Conservation (phyloP, 2,797 vertebrate genomes). For the Knipowitschia caucasica region DNA sequence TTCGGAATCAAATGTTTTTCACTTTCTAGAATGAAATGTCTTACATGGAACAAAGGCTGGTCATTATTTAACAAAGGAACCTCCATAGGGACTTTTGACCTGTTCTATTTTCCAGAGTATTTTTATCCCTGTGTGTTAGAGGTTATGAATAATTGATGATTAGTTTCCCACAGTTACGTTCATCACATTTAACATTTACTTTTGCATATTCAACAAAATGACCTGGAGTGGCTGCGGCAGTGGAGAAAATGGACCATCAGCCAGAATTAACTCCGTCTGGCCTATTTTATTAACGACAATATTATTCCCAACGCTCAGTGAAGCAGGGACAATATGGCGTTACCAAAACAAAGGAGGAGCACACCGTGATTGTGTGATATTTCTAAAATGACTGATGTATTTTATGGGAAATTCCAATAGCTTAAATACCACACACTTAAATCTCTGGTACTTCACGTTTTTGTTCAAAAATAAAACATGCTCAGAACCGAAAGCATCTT, state of each 20-base stretch:
- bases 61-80: constrained; percentile 40
- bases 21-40: not conserved
- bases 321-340: not conserved
- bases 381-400: not conserved
- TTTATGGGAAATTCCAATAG: too few relatives aligned
- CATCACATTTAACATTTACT: constrained; percentile 13
- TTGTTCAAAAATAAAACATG: too few relatives aligned
- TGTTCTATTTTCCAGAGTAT: constrained; percentile 26
- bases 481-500: too few relatives aligned
- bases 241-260: not conserved
- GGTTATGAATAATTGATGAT: constrained; percentile 31
- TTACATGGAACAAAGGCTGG: constrained; percentile 6
- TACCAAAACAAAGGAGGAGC: not conserved
- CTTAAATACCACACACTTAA: too few relatives aligned
- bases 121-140: constrained; percentile 29
- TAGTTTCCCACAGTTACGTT: constrained; percentile 19
- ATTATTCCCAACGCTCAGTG: not conserved
- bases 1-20: not conserved
- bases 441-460: too few relatives aligned
- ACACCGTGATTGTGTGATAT: not conserved
- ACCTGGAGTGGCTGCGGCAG: not conserved
- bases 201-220: constrained; percentile 7
- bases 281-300: constrained; percentile 9
- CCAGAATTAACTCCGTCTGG: constrained; percentile 8
- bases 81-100: constrained; percentile 37